A percentile compares a stretch with the other conserved stretches of the same genome.
These are phyloP conservation scores for Scaptomyza tumidula DNA, from an alignment of 2,888 invertebrate genomes.

Conservation along the genomic window DNA sequence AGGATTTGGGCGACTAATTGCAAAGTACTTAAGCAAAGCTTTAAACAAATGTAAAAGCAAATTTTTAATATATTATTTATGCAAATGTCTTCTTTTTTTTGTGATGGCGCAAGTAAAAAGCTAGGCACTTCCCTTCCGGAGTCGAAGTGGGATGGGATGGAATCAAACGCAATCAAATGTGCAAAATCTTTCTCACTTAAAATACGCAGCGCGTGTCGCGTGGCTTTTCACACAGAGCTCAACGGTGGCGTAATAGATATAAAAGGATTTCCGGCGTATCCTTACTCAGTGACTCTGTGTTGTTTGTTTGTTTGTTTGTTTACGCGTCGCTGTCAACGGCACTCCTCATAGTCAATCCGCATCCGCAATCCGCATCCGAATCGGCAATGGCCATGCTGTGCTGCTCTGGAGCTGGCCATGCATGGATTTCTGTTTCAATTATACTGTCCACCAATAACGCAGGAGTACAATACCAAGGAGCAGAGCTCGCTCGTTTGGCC, in stretches of 20 bases:
- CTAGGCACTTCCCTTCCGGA: slow-evolving; percentile 2
- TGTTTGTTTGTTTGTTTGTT: slow-evolving; percentile 51
- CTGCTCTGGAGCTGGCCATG: slow-evolving; percentile 64
- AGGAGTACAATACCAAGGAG: slow-evolving; percentile 8
- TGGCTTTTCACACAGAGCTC: slow-evolving; percentile 64
- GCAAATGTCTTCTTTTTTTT: slow-evolving; percentile 49
- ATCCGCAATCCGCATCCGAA: slow-evolving; percentile 15
- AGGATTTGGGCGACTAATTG: slow-evolving; percentile 83
- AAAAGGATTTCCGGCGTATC: slow-evolving; percentile 59
- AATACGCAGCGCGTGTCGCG: slow-evolving; percentile 48
- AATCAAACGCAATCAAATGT: slow-evolving; percentile 52
- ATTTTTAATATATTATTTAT: slow-evolving; percentile 82
- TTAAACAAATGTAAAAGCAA: slow-evolving; percentile 80
- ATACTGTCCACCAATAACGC: slow-evolving; percentile 45
- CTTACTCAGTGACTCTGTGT: slow-evolving; percentile 42
- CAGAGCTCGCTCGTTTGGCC: slow-evolving; percentile 5
- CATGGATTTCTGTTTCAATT: slow-evolving; percentile 79
- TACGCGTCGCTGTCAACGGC: slow-evolving; percentile 54
- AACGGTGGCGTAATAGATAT: slow-evolving; percentile 70
- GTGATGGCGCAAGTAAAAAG: slow-evolving; percentile 5
- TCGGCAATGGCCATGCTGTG: slow-evolving; percentile 20
- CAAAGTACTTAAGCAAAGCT: slow-evolving; percentile 83
- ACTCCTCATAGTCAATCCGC: slow-evolving; percentile 59
- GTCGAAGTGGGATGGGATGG: neutral
- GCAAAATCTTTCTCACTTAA: slow-evolving; percentile 18